These are phyloP conservation scores for Antitype chi DNA, from an alignment of 2,888 invertebrate species.

Conservation along the genomic window DNA sequence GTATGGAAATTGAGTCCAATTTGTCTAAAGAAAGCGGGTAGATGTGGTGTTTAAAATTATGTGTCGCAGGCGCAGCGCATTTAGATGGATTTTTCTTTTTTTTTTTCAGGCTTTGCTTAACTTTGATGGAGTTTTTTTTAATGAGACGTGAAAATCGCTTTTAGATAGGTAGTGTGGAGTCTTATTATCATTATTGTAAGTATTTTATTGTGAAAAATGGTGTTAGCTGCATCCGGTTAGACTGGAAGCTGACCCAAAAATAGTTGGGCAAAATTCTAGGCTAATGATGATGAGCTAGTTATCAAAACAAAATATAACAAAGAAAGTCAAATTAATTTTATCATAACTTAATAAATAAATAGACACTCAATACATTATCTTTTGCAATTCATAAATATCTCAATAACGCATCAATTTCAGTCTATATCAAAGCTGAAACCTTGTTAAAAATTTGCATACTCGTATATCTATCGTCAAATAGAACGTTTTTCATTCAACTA, in stretches of 20 bases:
- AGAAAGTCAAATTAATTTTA: neutral
- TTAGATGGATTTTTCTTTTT: neutral
- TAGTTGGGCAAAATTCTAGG: too few relatives aligned
- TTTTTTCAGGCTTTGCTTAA: neutral
- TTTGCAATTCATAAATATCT: neutral
- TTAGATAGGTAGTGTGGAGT: neutral
- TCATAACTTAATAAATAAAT: neutral
- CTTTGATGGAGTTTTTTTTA: neutral
- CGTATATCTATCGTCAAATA: conserved; percentile 43
- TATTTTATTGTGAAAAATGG: neutral
- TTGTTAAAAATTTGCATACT: conserved; percentile 46
- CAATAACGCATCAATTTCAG: conserved; percentile 16
- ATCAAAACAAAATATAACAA: too few relatives aligned
- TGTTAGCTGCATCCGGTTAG: too few relatives aligned
- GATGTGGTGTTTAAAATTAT: conserved; percentile 19
- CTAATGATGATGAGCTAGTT: too few relatives aligned
- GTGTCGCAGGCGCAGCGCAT: neutral
- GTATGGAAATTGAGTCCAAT: conserved; percentile 65
- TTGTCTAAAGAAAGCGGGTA: conserved; percentile 48
- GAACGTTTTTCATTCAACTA: conserved; percentile 72
- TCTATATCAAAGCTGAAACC: conserved; percentile 16
- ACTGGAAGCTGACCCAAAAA: too few relatives aligned
- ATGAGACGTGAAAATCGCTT: neutral
- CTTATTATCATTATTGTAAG: neutral
- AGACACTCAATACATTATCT: neutral